A percentile compares a stretch with the other conserved stretches of the same genome.
phyloP scores from a whole-genome alignment of 2,797 vertebrate species.

The Buphagus erythrorhynchus region DNA sequence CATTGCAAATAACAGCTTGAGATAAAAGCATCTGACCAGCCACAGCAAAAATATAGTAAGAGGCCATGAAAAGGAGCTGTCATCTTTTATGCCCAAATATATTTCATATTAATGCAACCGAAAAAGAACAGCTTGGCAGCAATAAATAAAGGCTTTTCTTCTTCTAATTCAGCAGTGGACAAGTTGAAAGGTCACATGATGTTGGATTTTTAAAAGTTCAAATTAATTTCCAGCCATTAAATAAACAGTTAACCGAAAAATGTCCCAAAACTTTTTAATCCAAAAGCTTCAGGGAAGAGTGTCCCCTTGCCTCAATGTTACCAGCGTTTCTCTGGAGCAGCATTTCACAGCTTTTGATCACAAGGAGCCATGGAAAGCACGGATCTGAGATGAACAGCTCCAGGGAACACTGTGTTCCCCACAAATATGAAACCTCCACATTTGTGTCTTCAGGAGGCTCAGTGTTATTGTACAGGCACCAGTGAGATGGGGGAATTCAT shows the following conservation, averaged over 20 bases:
- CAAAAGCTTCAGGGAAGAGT: neutral
- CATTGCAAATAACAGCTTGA: neutral
- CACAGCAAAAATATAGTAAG: neutral
- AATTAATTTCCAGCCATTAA: neutral
- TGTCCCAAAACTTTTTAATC: neutral
- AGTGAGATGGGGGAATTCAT: neutral
- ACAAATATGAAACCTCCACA: neutral
- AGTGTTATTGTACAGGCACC: neutral
- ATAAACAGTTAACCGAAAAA: neutral
- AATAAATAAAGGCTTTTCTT: neutral
- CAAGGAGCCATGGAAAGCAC: accelerated
- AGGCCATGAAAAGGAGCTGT: slow-evolving; percentile 15
- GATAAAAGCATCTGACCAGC: slow-evolving; percentile 29
- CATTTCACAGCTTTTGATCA: neutral
- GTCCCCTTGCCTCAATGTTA: neutral
- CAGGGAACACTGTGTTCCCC: neutral
- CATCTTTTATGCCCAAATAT: slow-evolving; percentile 10
- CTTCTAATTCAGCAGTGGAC: neutral
- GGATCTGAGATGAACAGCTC: neutral
- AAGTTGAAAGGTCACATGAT: neutral
- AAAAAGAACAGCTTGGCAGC: neutral
- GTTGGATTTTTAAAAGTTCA: neutral
- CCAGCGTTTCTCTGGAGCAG: neutral
- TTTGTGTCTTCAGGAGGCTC: neutral
- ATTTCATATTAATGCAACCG: neutral